phyloP scores from a whole-genome alignment of 2,888 invertebrate genomes.

The Ischnura elegans region DNA sequence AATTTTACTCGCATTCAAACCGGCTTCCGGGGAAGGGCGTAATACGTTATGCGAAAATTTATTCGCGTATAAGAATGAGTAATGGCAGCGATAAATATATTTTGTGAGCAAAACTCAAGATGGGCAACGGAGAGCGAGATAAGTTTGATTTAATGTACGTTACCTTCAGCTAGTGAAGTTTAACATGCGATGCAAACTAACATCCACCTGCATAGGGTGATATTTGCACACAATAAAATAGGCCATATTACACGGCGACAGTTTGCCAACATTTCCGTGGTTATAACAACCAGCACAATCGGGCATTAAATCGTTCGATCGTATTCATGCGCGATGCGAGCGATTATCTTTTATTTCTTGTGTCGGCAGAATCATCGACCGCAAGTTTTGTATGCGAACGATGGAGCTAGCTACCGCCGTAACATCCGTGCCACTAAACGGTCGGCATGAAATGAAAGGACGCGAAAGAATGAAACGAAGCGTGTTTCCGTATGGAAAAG shows the following conservation, averaged over 20 bases:
- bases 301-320: neutral
- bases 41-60: conserved; percentile 33
- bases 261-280: neutral
- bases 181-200: conserved; percentile 45
- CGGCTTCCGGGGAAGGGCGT: conserved; percentile 1
- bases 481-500: neutral
- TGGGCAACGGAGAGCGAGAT: neutral
- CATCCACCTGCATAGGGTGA: conserved; percentile 19
- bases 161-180: neutral
- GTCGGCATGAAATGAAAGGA: neutral
- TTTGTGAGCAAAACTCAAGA: conserved; percentile 19
- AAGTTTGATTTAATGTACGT: conserved; percentile 52
- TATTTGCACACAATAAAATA: conserved; percentile 64
- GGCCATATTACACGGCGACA: neutral
- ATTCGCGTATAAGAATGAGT: conserved; percentile 27
- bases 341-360: neutral
- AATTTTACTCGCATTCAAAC: conserved; percentile 15
- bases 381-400: neutral
- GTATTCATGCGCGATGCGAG: neutral
- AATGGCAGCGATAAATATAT: conserved; percentile 53
- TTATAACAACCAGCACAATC: neutral
- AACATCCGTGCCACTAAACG: neutral
- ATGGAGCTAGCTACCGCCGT: neutral
- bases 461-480: neutral
- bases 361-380: conserved; percentile 5